These are phyloP conservation scores for Frankliniella fusca DNA, from an alignment of 2,888 invertebrate genomes.

Conservation along the genomic window DNA sequence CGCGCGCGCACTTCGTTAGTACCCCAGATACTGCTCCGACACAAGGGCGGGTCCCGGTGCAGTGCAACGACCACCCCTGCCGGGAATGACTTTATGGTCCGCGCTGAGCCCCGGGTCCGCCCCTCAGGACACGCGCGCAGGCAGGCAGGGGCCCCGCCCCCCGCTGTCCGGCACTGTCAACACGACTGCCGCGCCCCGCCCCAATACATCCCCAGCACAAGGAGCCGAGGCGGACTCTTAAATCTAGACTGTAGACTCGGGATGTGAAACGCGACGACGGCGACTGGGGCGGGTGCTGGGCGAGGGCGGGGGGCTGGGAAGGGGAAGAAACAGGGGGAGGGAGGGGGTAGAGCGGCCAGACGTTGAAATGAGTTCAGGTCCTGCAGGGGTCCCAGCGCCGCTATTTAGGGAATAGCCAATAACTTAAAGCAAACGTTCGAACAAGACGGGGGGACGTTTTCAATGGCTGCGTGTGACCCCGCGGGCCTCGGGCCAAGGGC, in stretches of 20 bases:
- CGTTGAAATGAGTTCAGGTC: not conserved
- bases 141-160: not conserved
- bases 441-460: conserved; percentile 10
- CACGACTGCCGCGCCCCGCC: not conserved
- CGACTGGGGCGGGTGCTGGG: too few relatives aligned
- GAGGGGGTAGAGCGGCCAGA: too few relatives aligned
- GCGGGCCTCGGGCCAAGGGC: not conserved
- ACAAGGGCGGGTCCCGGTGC: not conserved
- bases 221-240: too few relatives aligned
- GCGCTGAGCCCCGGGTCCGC: not conserved
- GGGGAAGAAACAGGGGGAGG: too few relatives aligned
- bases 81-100: not conserved
- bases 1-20: conserved; percentile 11
- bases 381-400: not conserved
- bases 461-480: conserved; percentile 7
- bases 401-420: conserved; percentile 26
- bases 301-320: too few relatives aligned
- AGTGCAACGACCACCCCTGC: not conserved
- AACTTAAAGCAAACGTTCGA: conserved; percentile 13
- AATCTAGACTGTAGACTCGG: too few relatives aligned
- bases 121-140: too few relatives aligned
- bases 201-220: not conserved
- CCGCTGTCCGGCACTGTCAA: not conserved
- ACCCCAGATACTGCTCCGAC: not conserved
- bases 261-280: too few relatives aligned